phyloP scores from a whole-genome alignment of 2,888 invertebrate genomes.

The Dyspetes luteomarginatus region DNA sequence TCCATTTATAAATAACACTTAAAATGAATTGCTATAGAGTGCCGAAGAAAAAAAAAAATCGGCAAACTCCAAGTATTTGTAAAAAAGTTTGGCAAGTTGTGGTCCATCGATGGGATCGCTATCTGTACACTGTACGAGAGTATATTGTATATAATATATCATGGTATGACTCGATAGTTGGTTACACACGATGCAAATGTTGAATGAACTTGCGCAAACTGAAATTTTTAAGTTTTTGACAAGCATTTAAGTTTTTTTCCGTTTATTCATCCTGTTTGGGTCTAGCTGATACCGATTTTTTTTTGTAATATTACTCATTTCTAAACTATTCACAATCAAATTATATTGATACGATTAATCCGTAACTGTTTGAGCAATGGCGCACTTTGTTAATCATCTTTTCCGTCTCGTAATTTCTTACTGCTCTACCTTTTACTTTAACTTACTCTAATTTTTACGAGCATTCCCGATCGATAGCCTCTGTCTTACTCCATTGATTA shows the following conservation, averaged over 20 bases:
- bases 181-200: background rate
- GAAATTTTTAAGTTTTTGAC: too few species aligned
- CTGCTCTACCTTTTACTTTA: too few species aligned
- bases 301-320: too few species aligned
- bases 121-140: background rate
- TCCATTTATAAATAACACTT: background rate
- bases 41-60: background rate
- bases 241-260: too few species aligned
- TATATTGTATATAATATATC: background rate
- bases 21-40: background rate
- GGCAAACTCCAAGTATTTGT: background rate
- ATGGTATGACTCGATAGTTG: background rate
- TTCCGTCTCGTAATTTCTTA: too few species aligned
- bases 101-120: background rate
- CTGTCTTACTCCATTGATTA: background rate
- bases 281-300: too few species aligned
- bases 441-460: background rate
- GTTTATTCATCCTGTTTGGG: too few species aligned
- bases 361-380: too few species aligned
- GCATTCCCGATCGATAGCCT: background rate
- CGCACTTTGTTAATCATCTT: too few species aligned
- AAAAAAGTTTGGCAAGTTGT: slow-evolving; percentile 10
- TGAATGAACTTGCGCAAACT: too few species aligned
- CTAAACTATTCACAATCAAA: too few species aligned
- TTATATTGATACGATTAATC: too few species aligned